phyloP scores from a whole-genome alignment of 2,113 vertebrate genomes.

The Peromyscus polionotus region DNA sequence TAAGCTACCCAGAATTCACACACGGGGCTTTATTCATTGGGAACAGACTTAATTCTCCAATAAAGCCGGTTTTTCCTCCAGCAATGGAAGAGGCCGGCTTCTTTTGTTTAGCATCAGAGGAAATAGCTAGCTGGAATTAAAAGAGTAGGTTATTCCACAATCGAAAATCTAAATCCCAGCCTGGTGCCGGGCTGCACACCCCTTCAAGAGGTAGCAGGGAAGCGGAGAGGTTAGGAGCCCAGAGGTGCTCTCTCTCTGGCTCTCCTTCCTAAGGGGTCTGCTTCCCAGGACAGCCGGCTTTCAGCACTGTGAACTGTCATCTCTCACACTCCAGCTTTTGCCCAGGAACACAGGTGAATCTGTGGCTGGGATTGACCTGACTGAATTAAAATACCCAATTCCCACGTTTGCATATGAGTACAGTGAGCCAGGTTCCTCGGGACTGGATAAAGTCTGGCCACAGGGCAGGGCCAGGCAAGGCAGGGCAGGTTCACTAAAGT shows the following conservation, averaged over 20 bases:
- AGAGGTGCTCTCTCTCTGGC: background rate
- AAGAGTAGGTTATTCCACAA: background rate
- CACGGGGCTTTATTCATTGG: background rate
- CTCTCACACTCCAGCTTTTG: background rate
- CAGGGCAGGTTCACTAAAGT: background rate
- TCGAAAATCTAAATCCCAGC: background rate
- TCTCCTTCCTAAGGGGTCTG: background rate
- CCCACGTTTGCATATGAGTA: background rate
- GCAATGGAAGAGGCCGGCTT: background rate
- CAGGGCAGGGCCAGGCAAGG: background rate
- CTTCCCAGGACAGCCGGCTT: background rate
- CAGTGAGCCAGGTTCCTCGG: background rate
- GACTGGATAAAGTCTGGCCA: background rate
- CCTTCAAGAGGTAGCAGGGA: background rate
- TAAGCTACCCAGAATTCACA: background rate
- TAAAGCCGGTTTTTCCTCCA: background rate
- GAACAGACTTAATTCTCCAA: background rate
- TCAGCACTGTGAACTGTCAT: background rate
- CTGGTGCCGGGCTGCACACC: background rate
- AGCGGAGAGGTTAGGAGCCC: background rate
- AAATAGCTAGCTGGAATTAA: background rate
- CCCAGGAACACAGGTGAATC: background rate
- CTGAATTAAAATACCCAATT: background rate
- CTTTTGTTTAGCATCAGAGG: conserved; percentile 52
- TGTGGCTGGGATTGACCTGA: background rate